Conservation (phyloP, 2,113 vertebrate species). For the Acanthochromis polyacanthus region DNA sequence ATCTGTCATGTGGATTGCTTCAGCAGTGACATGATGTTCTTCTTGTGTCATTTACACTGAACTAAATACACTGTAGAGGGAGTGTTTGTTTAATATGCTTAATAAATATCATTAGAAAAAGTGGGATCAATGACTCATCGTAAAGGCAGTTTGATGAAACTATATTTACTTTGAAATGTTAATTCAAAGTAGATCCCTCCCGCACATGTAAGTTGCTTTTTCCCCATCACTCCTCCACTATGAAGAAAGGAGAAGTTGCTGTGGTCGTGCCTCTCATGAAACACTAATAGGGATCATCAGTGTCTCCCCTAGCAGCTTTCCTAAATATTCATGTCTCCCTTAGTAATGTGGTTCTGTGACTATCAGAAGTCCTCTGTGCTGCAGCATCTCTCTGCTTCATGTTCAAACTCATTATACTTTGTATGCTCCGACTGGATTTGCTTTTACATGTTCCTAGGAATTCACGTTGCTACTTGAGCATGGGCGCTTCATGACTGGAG, state of each 20-base stretch:
- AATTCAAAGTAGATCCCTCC: no score
- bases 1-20: conserved; percentile 21
- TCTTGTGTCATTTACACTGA: background rate
- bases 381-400: background rate
- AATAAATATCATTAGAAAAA: background rate
- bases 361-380: background rate
- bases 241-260: background rate
- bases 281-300: conserved; percentile 24
- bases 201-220: background rate
- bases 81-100: background rate
- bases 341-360: conserved; percentile 24
- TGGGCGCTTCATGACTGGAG: background rate
- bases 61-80: background rate
- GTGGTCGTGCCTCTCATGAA: background rate
- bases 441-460: background rate
- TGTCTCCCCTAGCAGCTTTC: conserved; percentile 11
- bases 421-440: background rate
- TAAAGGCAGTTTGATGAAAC: background rate
- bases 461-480: background rate
- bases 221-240: no score
- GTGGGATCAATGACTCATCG: background rate
- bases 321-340: background rate
- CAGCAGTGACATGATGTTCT: conserved; percentile 27
- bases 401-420: background rate
- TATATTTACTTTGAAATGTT: no score